Percentiles rank a stretch among this genome's conserved stretches.
Conservation (phyloP, 2,113 vertebrate genomes). For the Mesembrinibis cayennensis region DNA sequence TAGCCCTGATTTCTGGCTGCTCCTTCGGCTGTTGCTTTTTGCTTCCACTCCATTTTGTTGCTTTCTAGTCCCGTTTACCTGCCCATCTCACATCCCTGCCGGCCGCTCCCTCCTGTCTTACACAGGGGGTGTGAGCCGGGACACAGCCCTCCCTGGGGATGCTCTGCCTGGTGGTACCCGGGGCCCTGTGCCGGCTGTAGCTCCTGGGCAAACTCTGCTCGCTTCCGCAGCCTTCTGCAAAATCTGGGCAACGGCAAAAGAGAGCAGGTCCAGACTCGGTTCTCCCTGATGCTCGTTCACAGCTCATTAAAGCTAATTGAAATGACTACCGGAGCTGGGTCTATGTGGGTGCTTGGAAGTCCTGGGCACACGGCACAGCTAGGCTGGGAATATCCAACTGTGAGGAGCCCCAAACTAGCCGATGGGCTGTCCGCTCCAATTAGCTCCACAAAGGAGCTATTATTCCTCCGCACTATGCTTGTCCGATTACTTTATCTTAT, state of each 20-base stretch:
- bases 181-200: accelerated
- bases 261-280: background rate
- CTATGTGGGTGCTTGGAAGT: constrained; percentile 27
- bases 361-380: constrained; percentile 24
- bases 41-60: background rate
- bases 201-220: background rate
- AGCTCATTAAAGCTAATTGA: constrained; percentile 57
- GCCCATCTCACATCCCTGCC: accelerated
- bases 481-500: constrained; percentile 74
- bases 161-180: background rate
- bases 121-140: background rate
- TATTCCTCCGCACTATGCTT: constrained; percentile 68
- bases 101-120: background rate
- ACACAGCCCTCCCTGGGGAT: background rate
- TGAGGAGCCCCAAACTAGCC: constrained; percentile 58
- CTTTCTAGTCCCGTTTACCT: background rate
- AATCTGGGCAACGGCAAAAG: background rate
- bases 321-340: constrained; percentile 21
- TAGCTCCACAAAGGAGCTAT: constrained; percentile 69
- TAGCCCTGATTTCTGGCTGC: background rate
- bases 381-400: constrained; percentile 58
- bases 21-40: background rate
- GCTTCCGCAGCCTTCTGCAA: background rate
- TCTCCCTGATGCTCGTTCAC: constrained; percentile 49
- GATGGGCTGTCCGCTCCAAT: constrained; percentile 72